Evolutionary conservation across 1,140 invertebrate species (phyloP).

Genomic region (Archegozetes longisetosus): DNA sequence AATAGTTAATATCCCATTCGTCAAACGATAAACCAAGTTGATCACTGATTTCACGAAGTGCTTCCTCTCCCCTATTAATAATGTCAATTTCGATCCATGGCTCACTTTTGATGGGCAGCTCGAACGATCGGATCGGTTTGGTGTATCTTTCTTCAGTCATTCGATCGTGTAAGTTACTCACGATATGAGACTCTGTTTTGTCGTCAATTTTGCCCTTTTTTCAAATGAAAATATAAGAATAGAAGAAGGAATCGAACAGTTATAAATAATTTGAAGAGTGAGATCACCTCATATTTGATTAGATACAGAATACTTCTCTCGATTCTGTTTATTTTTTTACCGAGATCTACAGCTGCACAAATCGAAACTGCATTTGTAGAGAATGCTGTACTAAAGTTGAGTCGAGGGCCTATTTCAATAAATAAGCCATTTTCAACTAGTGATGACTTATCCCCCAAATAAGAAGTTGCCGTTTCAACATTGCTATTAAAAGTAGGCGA

Average conservation of each 20-base stretch:
- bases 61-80: slow-evolving; percentile 50
- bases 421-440: slow-evolving; percentile 15
- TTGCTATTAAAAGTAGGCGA: slow-evolving; percentile 19
- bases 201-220: neutral
- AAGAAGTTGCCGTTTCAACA: slow-evolving; percentile 18
- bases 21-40: slow-evolving; percentile 75
- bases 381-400: slow-evolving; percentile 84
- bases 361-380: slow-evolving; percentile 91
- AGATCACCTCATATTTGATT: slow-evolving; percentile 33
- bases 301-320: slow-evolving; percentile 65
- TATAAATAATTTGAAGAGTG: neutral
- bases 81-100: slow-evolving; percentile 70
- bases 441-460: neutral
- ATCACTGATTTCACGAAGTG: slow-evolving; percentile 62
- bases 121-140: slow-evolving; percentile 50
- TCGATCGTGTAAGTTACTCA: slow-evolving; percentile 49
- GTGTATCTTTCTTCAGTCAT: slow-evolving; percentile 66
- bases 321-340: slow-evolving; percentile 47
- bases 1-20: slow-evolving; percentile 69
- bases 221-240: neutral
- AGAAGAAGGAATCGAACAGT: neutral
- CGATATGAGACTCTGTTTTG: slow-evolving; percentile 5
- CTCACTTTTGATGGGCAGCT: slow-evolving; percentile 27
- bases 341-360: slow-evolving; percentile 59
- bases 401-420: slow-evolving; percentile 39